These are phyloP conservation scores for Hepsetus odoe DNA, from an alignment of 2,113 vertebrate species.

Conservation along the genomic window DNA sequence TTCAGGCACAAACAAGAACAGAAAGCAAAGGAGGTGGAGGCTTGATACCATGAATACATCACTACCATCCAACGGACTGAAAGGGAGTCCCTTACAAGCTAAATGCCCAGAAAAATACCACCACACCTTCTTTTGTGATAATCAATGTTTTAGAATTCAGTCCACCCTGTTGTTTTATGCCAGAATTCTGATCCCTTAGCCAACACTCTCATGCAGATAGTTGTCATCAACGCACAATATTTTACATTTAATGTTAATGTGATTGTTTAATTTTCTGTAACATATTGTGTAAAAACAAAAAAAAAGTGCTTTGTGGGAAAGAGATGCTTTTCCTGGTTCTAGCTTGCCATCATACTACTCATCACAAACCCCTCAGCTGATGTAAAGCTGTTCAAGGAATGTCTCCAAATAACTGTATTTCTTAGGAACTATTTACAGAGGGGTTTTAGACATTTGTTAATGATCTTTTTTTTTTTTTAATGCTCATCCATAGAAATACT, in stretches of 20 bases:
- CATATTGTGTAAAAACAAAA: slow-evolving; percentile 44
- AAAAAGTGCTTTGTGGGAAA: slow-evolving; percentile 34
- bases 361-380: slow-evolving; percentile 37
- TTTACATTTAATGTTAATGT: slow-evolving; percentile 44
- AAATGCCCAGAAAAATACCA: slow-evolving; percentile 4
- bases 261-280: slow-evolving; percentile 62
- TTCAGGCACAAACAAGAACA: slow-evolving; percentile 82
- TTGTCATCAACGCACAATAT: slow-evolving; percentile 65
- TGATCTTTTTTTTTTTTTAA: neutral
- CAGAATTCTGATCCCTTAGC: slow-evolving; percentile 54
- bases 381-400: slow-evolving; percentile 60
- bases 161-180: slow-evolving; percentile 50
- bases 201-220: slow-evolving; percentile 49
- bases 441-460: neutral
- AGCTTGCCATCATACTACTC: slow-evolving; percentile 54
- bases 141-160: slow-evolving; percentile 58
- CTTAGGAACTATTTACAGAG: slow-evolving; percentile 34
- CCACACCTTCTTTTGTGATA: slow-evolving; percentile 4
- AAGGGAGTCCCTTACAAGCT: slow-evolving; percentile 56
- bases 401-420: slow-evolving; percentile 55
- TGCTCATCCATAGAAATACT: neutral
- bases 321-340: slow-evolving; percentile 49
- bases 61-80: slow-evolving; percentile 47
- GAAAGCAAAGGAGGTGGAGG: slow-evolving; percentile 76
- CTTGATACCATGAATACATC: slow-evolving; percentile 54